Conservation (phyloP, 2,888 invertebrate species). For the Euphydryas editha region DNA sequence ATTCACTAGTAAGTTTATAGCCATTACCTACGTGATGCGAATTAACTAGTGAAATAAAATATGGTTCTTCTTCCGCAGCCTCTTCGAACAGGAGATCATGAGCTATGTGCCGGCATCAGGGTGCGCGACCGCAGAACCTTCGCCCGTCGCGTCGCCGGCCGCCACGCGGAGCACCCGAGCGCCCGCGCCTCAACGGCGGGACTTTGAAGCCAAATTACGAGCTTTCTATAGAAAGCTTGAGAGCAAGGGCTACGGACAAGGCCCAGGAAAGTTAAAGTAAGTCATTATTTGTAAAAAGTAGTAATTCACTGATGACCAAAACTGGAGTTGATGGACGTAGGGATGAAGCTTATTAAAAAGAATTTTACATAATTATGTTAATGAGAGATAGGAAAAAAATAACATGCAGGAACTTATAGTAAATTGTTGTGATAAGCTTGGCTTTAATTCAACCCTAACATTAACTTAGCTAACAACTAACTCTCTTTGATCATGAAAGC, state of each 20-base stretch:
- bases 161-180: conserved; percentile 90
- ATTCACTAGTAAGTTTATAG: too few relatives aligned
- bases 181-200: conserved; percentile 95
- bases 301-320: too few relatives aligned
- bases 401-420: too few relatives aligned
- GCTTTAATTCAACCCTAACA: too few relatives aligned
- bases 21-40: too few relatives aligned
- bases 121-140: conserved; percentile 82
- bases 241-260: conserved; percentile 98
- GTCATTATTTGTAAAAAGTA: conserved; percentile 52
- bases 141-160: conserved; percentile 92
- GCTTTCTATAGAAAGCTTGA: conserved; percentile 97
- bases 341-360: too few relatives aligned
- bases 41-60: neutral
- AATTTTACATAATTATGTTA: too few relatives aligned
- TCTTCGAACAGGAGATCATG: conserved; percentile 99
- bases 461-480: too few relatives aligned
- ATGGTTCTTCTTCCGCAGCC: conserved; percentile 81
- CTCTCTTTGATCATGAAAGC: neutral
- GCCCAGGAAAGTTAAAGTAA: conserved; percentile 98
- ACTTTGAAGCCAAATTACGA: conserved; percentile 97
- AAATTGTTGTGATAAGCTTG: too few relatives aligned
- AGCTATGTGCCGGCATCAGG: conserved; percentile 92
- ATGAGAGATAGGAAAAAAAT: too few relatives aligned
- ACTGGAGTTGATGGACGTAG: too few relatives aligned